Evolutionary conservation across 1,140 invertebrate genomes (phyloP).

Genomic region (Heliothis virescens): DNA sequence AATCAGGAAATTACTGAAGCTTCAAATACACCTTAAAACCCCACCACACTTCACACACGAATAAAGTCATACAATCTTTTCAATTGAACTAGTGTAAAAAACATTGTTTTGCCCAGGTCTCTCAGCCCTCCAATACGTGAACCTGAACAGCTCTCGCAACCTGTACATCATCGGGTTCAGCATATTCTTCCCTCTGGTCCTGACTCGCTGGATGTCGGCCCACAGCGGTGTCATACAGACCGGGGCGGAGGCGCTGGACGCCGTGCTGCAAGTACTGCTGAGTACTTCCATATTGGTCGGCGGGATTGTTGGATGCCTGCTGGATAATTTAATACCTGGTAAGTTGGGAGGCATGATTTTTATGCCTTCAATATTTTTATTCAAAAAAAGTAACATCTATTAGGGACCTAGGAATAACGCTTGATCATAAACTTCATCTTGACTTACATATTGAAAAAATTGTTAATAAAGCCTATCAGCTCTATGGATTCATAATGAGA

Average conservation of each 20-base stretch:
- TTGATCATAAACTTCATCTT: too few relatives aligned
- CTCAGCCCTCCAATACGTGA: slow-evolving; percentile 93
- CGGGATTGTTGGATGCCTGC: slow-evolving; percentile 91
- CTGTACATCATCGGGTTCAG: slow-evolving; percentile 96
- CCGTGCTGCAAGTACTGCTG: slow-evolving; percentile 92
- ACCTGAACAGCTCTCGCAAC: slow-evolving; percentile 93
- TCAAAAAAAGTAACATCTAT: too few relatives aligned
- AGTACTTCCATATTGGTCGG: slow-evolving; percentile 95
- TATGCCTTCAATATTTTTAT: neutral
- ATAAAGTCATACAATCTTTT: neutral
- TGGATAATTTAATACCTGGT: slow-evolving; percentile 96
- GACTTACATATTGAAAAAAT: too few relatives aligned
- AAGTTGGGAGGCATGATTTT: slow-evolving; percentile 10
- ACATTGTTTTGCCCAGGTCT: slow-evolving; percentile 84
- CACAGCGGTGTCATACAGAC: slow-evolving; percentile 90
- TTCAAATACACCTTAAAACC: too few relatives aligned
- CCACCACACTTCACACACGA: too few relatives aligned
- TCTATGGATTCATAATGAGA: too few relatives aligned
- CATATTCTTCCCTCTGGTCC: slow-evolving; percentile 93
- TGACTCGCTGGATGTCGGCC: slow-evolving; percentile 92
- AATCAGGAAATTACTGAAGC: too few relatives aligned
- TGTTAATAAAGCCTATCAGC: too few relatives aligned
- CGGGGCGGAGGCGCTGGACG: slow-evolving; percentile 90
- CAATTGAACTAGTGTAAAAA: neutral
- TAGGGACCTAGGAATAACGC: too few relatives aligned